Evolutionary conservation across 2,888 invertebrate genomes (phyloP), one percentile per base, ranked within the genome.

Genomic region (Bellardia pandia): DNA sequence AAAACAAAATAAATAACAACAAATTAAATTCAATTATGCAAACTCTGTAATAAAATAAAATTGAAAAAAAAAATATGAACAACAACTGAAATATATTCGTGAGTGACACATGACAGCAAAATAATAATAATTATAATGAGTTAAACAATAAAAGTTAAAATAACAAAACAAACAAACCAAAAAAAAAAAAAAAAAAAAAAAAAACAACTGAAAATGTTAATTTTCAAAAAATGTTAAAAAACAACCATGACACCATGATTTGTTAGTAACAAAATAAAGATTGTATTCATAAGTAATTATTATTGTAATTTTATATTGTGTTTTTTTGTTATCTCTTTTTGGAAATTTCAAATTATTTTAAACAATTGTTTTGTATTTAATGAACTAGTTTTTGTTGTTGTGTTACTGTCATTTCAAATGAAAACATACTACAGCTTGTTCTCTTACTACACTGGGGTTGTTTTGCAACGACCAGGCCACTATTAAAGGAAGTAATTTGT

Each of bases 21-120:
- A 88, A 88, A 89, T 89, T 89, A 86, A 86, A 89, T 88, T 86
- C 88, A 88, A 89, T 89, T 89, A 88, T 82, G 80, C 42, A 86
- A 82, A 77, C 33, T 71, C n/a, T 66, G 30, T 37, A 14, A 33
- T 71, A 84, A 82, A 69, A 77, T 6, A 64, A 51, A 45, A 40
- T 2, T 3, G 82, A 82, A 64, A 77, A 11, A 64, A 51, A 45
- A 40, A 74, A 72, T 64, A 48, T 30, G 53, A 68, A 56, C 8
- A 83, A 48, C n/a, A 83, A 69, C 11, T 30, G 40, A 53, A 68
- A 40, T 33, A n/a, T 62, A 37, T 11, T 53, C 71, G 64, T 76
- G 79, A 86, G 76, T 86, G 86, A 86, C 86, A 86, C 82, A 86
- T 86, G 86, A 86, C 79, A 79, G 71, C 83, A 83, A 79, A 83